phyloP scores from a whole-genome alignment of 1,140 invertebrate genomes.

The Drosophila takahashii region DNA sequence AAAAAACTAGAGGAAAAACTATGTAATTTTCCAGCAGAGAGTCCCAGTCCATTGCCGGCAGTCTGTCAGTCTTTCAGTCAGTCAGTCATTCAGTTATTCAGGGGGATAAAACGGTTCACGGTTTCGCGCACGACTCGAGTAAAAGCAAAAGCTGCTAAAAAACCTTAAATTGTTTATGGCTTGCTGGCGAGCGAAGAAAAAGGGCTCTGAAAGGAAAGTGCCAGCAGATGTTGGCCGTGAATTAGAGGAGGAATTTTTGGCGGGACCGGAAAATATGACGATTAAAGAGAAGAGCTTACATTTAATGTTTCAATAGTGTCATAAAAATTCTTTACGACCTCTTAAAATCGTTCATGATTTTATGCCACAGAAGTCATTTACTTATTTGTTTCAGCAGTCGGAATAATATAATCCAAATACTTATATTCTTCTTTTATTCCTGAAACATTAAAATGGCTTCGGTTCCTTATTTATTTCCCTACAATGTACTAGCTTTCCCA shows the following conservation, averaged over 20 bases:
- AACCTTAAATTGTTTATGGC: slow-evolving; percentile 45
- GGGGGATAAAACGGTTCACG: slow-evolving; percentile 43
- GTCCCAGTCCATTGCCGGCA: slow-evolving; percentile 29
- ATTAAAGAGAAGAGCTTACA: neutral
- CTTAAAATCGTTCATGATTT: neutral
- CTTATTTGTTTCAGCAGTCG: too few relatives aligned
- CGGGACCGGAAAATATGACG: neutral
- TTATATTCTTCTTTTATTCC: too few relatives aligned
- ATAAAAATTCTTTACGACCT: neutral
- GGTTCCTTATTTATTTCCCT: too few relatives aligned
- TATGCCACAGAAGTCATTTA: too few relatives aligned
- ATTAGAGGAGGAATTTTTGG: neutral
- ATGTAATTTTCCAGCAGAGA: slow-evolving; percentile 48
- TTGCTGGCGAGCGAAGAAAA: slow-evolving; percentile 18
- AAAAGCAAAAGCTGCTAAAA: slow-evolving; percentile 54
- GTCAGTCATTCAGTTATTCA: slow-evolving; percentile 17
- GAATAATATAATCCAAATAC: too few relatives aligned
- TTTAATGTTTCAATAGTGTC: neutral
- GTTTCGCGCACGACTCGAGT: slow-evolving; percentile 46
- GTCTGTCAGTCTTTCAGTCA: slow-evolving; percentile 18
- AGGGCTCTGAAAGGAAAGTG: slow-evolving; percentile 38
- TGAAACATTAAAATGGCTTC: too few relatives aligned
- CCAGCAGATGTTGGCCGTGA: slow-evolving; percentile 29
- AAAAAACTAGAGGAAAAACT: slow-evolving; percentile 42
- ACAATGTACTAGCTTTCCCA: neutral